A percentile compares a stretch with the other conserved stretches of the same genome.
These are phyloP conservation scores for Acanthopagrus latus DNA, from an alignment of 2,797 vertebrate species.

Conservation along the genomic window DNA sequence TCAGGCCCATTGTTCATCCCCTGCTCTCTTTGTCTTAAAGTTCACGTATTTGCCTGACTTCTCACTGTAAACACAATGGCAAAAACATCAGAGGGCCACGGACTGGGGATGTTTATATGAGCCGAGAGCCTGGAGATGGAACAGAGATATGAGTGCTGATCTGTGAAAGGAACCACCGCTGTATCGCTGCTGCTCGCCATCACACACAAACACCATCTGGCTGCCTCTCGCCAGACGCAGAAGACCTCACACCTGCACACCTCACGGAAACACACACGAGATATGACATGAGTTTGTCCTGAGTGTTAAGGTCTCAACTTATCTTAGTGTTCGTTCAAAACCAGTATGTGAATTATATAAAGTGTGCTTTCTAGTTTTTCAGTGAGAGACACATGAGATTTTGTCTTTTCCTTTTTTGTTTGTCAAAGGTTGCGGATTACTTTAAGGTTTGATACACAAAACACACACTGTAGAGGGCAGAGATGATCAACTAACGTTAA, in stretches of 20 bases:
- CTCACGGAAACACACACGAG: slow-evolving; percentile 42
- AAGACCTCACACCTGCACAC: slow-evolving; percentile 78
- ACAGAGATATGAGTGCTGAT: slow-evolving; percentile 83
- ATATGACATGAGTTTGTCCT: slow-evolving; percentile 9
- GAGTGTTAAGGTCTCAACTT: not conserved
- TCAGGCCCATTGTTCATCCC: slow-evolving; percentile 61
- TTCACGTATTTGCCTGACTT: slow-evolving; percentile 83
- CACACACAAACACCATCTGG: slow-evolving; percentile 83
- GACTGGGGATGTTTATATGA: slow-evolving; percentile 83
- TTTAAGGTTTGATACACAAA: not conserved
- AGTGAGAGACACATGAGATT: not conserved
- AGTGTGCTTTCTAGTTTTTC: not conserved
- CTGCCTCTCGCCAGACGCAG: slow-evolving; percentile 59
- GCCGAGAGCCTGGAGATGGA: slow-evolving; percentile 81
- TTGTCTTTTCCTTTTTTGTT: not conserved
- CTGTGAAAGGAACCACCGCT: slow-evolving; percentile 78
- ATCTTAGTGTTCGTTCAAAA: not conserved
- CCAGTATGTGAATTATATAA: not conserved
- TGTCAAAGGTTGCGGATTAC: not conserved
- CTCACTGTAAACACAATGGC: slow-evolving; percentile 84
- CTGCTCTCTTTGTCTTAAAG: slow-evolving; percentile 76
- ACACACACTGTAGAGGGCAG: not conserved
- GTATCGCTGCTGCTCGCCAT: slow-evolving; percentile 78
- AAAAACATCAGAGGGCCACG: slow-evolving; percentile 80
- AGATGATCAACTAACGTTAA: not conserved